Conservation (phyloP, 1,140 invertebrate genomes). For the Sarcophaga peregrina region DNA sequence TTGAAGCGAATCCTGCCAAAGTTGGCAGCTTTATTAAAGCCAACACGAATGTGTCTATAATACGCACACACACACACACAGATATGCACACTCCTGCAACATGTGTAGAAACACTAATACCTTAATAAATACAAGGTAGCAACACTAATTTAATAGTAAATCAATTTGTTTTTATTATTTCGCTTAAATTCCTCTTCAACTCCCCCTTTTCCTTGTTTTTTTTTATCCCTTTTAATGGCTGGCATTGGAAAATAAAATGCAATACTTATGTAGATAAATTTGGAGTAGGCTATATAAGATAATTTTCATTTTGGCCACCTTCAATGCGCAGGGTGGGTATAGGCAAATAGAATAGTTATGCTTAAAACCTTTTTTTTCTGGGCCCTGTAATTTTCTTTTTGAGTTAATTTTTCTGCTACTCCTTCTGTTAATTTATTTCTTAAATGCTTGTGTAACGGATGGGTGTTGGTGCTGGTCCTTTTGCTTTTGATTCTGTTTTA, state of each 20-base stretch:
- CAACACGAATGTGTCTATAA: constrained; percentile 5
- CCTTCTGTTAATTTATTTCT: neutral
- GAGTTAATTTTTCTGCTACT: constrained; percentile 4
- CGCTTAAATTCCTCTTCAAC: neutral
- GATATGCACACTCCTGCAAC: neutral
- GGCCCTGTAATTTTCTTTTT: constrained; percentile 35
- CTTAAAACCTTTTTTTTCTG: no score
- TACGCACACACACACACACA: neutral
- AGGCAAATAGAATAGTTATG: neutral
- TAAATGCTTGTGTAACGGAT: neutral
- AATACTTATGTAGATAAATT: neutral
- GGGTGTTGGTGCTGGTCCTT: neutral
- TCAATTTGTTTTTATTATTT: constrained; percentile 45
- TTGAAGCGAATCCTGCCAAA: constrained; percentile 29
- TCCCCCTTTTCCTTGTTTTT: neutral
- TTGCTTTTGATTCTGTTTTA: constrained; percentile 6
- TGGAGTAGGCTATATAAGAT: neutral
- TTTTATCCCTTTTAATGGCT: neutral
- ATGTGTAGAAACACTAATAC: neutral
- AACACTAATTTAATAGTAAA: constrained; percentile 48
- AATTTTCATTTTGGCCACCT: neutral
- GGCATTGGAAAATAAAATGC: neutral
- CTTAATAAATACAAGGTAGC: neutral
- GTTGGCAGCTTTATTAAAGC: constrained; percentile 24
- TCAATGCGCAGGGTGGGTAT: neutral